Conservation (phyloP, 2,113 vertebrate genomes). For the Arvicanthis niloticus region DNA sequence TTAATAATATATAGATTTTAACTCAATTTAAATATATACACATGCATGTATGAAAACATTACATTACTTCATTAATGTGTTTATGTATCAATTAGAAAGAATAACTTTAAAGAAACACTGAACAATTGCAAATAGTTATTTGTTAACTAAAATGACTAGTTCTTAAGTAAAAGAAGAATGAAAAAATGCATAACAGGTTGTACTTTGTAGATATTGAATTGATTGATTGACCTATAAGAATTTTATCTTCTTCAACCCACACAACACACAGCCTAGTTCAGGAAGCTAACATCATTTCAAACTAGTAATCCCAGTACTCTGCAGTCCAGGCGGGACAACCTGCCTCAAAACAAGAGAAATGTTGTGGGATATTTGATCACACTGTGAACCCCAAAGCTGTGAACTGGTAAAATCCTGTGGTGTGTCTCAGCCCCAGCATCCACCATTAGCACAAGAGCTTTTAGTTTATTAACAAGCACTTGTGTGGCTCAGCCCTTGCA, state of each 20-base stretch:
- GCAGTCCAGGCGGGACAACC: background rate
- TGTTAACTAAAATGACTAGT: constrained; percentile 36
- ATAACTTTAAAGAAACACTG: background rate
- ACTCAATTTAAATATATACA: background rate
- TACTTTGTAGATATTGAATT: constrained; percentile 24
- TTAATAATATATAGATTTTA: background rate
- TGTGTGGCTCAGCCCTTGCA: no score
- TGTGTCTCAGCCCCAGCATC: no score
- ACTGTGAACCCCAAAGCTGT: no score
- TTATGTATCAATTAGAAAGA: background rate
- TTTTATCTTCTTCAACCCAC: background rate
- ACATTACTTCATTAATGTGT: background rate
- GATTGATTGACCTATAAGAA: background rate
- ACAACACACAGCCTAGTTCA: background rate
- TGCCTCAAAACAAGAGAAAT: background rate
- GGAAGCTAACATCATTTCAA: background rate
- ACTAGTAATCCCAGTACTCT: background rate
- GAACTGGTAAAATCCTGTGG: no score
- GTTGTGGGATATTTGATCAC: no score
- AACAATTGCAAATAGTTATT: background rate
- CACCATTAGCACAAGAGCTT: no score
- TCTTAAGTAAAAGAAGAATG: background rate
- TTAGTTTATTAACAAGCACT: no score
- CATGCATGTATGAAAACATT: background rate
- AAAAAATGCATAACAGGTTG: background rate